These are phyloP conservation scores for Ceryle rudis DNA, from an alignment of 2,797 vertebrate species.

Conservation along the genomic window DNA sequence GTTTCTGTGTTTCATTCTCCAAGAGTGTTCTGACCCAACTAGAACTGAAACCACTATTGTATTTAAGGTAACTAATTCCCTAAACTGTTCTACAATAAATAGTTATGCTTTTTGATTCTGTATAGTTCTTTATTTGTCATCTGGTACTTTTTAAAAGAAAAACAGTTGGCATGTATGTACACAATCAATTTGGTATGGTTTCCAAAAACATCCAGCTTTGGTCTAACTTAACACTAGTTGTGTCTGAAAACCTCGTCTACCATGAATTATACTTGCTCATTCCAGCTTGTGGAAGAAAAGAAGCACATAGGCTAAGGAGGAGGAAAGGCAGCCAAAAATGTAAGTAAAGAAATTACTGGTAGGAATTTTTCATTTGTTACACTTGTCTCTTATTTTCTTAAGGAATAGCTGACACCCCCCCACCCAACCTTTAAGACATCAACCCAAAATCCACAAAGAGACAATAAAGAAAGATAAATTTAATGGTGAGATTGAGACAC, in stretches of 20 bases:
- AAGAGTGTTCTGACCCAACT: not conserved
- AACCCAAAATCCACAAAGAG: not conserved
- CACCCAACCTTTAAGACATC: not conserved
- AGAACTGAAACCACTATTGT: not conserved
- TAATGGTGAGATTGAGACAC: not conserved
- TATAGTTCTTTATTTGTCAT: not conserved
- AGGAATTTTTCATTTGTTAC: not conserved
- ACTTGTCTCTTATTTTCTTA: not conserved
- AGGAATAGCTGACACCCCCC: not conserved
- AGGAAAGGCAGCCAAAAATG: not conserved
- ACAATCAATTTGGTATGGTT: not conserved
- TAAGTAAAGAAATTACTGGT: not conserved
- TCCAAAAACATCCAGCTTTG: not conserved
- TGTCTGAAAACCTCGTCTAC: not conserved
- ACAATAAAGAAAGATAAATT: not conserved
- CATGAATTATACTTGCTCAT: not conserved
- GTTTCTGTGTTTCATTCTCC: not conserved
- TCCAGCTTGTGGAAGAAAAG: not conserved
- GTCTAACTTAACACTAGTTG: not conserved
- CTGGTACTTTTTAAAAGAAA: not conserved
- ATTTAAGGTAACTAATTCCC: not conserved
- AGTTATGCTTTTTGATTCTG: not conserved
- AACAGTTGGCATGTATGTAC: not conserved
- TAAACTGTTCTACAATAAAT: not conserved
- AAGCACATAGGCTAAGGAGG: not conserved